phyloP scores from a whole-genome alignment of 2,113 vertebrate genomes.

The Peucedramus taeniatus region DNA sequence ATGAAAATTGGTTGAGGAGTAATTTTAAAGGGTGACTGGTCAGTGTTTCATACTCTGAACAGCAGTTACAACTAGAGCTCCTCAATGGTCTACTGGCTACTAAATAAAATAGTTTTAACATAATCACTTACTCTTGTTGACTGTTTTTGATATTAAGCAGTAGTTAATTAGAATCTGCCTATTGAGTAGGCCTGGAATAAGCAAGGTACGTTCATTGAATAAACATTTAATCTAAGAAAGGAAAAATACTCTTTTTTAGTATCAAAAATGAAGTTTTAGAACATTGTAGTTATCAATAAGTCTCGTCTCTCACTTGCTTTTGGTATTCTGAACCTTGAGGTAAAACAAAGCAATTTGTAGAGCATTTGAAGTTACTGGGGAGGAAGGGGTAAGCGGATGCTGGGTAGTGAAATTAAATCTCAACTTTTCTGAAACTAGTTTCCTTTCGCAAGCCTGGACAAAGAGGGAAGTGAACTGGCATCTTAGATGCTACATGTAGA shows the following conservation, averaged over 20 bases:
- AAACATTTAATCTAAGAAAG: neutral
- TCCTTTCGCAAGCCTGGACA: neutral
- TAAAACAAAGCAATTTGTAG: neutral
- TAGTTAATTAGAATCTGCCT: neutral
- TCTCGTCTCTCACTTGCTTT: neutral
- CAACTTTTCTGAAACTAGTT: neutral
- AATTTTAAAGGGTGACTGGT: neutral
- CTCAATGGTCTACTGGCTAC: neutral
- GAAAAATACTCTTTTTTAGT: neutral
- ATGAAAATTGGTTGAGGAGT: neutral
- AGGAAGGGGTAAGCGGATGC: too few species aligned
- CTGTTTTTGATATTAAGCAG: neutral
- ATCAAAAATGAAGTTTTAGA: neutral
- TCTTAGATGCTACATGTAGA: neutral
- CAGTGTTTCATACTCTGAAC: neutral
- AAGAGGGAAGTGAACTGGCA: neutral
- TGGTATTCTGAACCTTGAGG: neutral
- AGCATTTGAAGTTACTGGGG: neutral
- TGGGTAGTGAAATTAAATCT: neutral
- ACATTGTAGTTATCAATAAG: rapidly evolving
- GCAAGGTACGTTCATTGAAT: neutral
- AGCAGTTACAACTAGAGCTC: neutral
- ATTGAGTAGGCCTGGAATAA: neutral
- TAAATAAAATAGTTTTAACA: neutral
- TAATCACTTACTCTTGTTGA: neutral